These are phyloP conservation scores for Morbakka virulenta DNA, from an alignment of 30 jellyfish, hydroid and myxozoan species.

Conservation along the genomic window DNA sequence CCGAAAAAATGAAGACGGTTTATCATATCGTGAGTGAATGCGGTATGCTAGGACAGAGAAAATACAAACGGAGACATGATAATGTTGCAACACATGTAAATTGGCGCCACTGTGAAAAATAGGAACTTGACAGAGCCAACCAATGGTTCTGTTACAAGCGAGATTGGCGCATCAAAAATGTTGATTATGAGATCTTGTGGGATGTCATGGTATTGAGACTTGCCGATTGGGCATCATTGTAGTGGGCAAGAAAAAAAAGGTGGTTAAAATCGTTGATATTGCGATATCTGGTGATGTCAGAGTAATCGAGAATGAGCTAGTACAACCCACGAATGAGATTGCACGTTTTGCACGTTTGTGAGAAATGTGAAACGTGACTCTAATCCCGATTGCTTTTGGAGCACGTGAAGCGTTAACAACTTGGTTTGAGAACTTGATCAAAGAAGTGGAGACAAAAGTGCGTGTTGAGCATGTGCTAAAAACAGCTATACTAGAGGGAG, in stretches of 20 bases:
- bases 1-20: not conserved
- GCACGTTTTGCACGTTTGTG: not conserved
- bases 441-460: not conserved
- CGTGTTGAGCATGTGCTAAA: not conserved
- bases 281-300: not conserved
- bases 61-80: not conserved
- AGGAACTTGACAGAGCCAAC: not conserved
- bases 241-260: not conserved
- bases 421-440: not conserved
- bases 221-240: not conserved
- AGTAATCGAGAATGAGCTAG: not conserved
- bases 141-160: not conserved
- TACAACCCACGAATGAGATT: not conserved
- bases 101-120: not conserved
- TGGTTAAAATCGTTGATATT: not conserved
- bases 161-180: not conserved
- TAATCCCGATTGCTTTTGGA: not conserved
- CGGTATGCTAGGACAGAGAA: not conserved
- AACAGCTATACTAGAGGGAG: not conserved
- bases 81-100: not conserved
- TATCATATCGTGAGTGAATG: not conserved
- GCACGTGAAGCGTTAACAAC: not conserved
- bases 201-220: not conserved
- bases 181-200: not conserved
- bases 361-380: not conserved